phyloP scores from a whole-genome alignment of 2,888 invertebrate species.

The Limnephilus auricula region DNA sequence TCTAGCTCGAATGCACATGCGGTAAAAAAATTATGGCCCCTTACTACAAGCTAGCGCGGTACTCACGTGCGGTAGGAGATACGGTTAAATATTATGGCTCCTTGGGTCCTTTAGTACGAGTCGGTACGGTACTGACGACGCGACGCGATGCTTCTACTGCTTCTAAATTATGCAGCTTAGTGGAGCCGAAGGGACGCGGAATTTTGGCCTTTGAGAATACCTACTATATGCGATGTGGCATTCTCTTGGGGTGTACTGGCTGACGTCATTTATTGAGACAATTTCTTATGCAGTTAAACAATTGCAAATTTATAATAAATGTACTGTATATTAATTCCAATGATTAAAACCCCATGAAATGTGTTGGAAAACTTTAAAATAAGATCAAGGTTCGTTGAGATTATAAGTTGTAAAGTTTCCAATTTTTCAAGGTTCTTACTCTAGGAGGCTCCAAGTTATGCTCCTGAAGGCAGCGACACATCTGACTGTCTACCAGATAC shows the following conservation, averaged over 20 bases:
- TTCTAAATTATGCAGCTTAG: constrained; percentile 49
- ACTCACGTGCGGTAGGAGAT: background rate
- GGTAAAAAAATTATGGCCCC: background rate
- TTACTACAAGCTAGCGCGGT: background rate
- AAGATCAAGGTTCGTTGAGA: too few species aligned
- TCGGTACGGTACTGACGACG: background rate
- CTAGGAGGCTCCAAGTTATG: too few species aligned
- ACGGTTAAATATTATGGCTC: background rate
- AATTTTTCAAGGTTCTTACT: too few species aligned
- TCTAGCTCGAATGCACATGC: constrained; percentile 19
- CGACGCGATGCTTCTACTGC: background rate
- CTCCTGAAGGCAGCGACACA: too few species aligned
- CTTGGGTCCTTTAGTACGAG: background rate
- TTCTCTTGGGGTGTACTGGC: background rate
- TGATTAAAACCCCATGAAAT: too few species aligned
- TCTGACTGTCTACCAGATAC: too few species aligned
- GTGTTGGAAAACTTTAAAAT: too few species aligned
- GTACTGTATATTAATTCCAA: too few species aligned
- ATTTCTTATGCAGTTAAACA: background rate
- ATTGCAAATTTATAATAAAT: too few species aligned
- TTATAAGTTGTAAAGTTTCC: too few species aligned
- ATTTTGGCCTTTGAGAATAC: constrained; percentile 49
- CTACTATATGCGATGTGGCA: constrained; percentile 28
- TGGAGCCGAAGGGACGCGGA: constrained; percentile 35
- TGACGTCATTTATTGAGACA: background rate